These are phyloP conservation scores for Sapayoa aenigma DNA, from an alignment of 2,113 vertebrate species.

Conservation along the genomic window DNA sequence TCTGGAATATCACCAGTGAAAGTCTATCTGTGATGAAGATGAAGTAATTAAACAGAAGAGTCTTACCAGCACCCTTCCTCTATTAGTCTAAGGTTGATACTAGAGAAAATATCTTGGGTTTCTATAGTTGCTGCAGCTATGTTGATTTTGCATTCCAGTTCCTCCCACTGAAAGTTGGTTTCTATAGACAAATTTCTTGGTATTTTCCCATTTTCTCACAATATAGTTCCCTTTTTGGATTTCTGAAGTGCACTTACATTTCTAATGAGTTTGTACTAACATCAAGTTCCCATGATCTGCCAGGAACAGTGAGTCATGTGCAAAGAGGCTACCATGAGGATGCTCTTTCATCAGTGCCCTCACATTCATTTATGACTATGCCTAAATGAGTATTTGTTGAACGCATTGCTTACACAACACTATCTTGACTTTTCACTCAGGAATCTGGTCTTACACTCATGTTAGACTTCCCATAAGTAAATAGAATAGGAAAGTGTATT, in stretches of 20 bases:
- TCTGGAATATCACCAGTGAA: background rate
- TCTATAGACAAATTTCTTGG: background rate
- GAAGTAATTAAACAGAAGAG: background rate
- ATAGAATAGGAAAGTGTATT: background rate
- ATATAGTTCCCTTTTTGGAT: background rate
- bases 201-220: background rate
- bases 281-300: background rate
- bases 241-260: background rate
- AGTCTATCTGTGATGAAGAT: background rate
- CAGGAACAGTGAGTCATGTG: background rate
- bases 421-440: background rate
- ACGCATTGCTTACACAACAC: background rate
- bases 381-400: background rate
- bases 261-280: background rate
- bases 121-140: background rate
- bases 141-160: background rate
- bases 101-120: background rate
- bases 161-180: background rate
- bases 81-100: background rate
- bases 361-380: background rate
- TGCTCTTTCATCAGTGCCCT: background rate
- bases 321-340: rapidly evolving
- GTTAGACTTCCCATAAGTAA: rapidly evolving
- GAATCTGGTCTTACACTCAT: background rate
- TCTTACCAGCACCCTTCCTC: background rate